A percentile compares a stretch with the other conserved stretches of the same genome.
phyloP scores from a whole-genome alignment of 2,797 vertebrate species.

The Phalloptychus januarius region DNA sequence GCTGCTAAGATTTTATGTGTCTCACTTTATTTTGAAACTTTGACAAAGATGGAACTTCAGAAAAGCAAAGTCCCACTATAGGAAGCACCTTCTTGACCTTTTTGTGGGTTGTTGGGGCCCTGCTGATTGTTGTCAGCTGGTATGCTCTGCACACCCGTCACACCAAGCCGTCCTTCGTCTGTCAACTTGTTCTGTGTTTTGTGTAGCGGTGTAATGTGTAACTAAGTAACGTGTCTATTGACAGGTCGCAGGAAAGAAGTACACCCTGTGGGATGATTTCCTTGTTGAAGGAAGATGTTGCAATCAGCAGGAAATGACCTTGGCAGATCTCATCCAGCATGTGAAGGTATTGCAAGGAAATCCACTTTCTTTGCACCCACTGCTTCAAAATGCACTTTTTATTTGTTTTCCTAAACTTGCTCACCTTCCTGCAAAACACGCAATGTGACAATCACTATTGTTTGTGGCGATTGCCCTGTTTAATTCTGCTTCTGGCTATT shows the following conservation, averaged over 20 bases:
- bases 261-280: slow-evolving; percentile 85
- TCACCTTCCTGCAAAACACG: slow-evolving; percentile 49
- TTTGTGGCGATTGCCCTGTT: slow-evolving; percentile 41
- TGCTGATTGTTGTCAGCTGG: slow-evolving; percentile 60
- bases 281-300: slow-evolving; percentile 72
- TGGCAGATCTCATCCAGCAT: slow-evolving; percentile 83
- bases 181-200: slow-evolving; percentile 48
- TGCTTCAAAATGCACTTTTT: slow-evolving; percentile 32
- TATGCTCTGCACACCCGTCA: slow-evolving; percentile 32
- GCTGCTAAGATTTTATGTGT: not conserved
- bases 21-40: slow-evolving; percentile 6
- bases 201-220: slow-evolving; percentile 20
- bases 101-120: slow-evolving; percentile 8
- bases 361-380: slow-evolving; percentile 39
- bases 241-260: slow-evolving; percentile 81
- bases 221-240: slow-evolving; percentile 67
- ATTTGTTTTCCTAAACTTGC: slow-evolving; percentile 29
- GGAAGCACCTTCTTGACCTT: slow-evolving; percentile 64
- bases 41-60: slow-evolving; percentile 8
- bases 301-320: slow-evolving; percentile 83
- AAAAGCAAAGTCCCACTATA: slow-evolving; percentile 15
- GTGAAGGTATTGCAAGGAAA: slow-evolving; percentile 81
- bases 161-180: slow-evolving; percentile 40
- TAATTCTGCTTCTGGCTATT: slow-evolving; percentile 31
- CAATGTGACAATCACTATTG: slow-evolving; percentile 58